Percentiles rank a stretch among this genome's conserved stretches.
Conservation (phyloP, 1,140 invertebrate species). For the Drosophila hydei region DNA sequence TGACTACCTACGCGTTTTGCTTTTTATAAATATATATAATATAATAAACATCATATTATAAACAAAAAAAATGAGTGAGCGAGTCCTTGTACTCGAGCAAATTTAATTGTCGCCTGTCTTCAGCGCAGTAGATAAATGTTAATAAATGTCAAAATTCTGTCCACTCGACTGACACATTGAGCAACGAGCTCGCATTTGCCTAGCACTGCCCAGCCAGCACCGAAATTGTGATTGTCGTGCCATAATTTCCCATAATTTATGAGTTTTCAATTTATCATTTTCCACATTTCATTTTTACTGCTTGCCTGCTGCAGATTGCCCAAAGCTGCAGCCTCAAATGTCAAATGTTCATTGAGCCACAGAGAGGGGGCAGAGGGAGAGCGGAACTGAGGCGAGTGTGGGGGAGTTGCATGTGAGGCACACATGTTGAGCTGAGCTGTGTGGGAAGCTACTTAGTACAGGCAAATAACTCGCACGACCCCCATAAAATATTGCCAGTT, state of each 20-base stretch:
- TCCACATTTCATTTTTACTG: slow-evolving; percentile 5
- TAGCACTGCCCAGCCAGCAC: slow-evolving; percentile 46
- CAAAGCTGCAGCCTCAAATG: slow-evolving; percentile 38
- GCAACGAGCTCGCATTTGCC: slow-evolving; percentile 61
- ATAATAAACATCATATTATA: too few species aligned
- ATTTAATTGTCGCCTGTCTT: slow-evolving; percentile 60
- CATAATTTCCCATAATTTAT: slow-evolving; percentile 78
- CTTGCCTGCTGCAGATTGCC: neutral
- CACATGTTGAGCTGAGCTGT: slow-evolving; percentile 70
- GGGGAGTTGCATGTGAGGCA: slow-evolving; percentile 58
- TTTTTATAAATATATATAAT: slow-evolving; percentile 56
- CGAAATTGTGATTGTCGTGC: slow-evolving; percentile 29
- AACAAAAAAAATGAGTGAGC: slow-evolving; percentile 6
- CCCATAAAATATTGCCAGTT: slow-evolving; percentile 68
- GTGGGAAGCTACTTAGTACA: slow-evolving; percentile 56
- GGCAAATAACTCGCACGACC: slow-evolving; percentile 23
- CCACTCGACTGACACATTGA: slow-evolving; percentile 69
- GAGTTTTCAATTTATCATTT: slow-evolving; percentile 77
- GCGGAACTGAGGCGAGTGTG: neutral
- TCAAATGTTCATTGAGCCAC: slow-evolving; percentile 62
- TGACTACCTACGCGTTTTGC: slow-evolving; percentile 45
- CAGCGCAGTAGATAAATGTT: slow-evolving; percentile 49
- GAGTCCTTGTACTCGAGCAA: slow-evolving; percentile 24
- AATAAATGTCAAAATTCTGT: slow-evolving; percentile 79
- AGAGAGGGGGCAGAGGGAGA: slow-evolving; percentile 1